phyloP scores from a whole-genome alignment of 1,140 invertebrate genomes.

The Cryptotermes secundus region DNA sequence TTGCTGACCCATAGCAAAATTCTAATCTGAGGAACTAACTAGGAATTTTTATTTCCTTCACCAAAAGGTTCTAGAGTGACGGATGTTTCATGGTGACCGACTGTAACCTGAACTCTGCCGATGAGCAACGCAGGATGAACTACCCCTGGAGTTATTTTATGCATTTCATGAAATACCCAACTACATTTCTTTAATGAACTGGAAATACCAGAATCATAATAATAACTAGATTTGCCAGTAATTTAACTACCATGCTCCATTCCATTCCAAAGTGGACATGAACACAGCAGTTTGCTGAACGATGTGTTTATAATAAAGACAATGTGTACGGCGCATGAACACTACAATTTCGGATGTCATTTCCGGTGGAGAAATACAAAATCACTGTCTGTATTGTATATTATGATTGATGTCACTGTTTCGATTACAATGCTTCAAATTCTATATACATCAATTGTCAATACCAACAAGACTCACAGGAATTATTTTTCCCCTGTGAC shows the following conservation, averaged over 20 bases:
- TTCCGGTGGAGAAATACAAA: neutral
- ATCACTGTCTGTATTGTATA: too few relatives aligned
- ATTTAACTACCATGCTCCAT: neutral
- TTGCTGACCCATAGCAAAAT: too few relatives aligned
- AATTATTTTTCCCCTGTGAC: too few relatives aligned
- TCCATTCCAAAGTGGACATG: neutral
- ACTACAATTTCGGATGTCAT: neutral
- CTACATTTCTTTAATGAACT: neutral
- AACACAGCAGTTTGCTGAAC: neutral
- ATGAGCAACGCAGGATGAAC: too few relatives aligned
- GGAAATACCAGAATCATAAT: neutral
- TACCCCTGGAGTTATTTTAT: too few relatives aligned
- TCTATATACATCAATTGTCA: neutral
- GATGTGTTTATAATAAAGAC: neutral
- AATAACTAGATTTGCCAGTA: neutral
- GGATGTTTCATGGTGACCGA: too few relatives aligned
- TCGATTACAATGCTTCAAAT: constrained; percentile 3
- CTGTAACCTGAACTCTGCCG: too few relatives aligned
- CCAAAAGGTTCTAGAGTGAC: too few relatives aligned
- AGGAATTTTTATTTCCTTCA: too few relatives aligned
- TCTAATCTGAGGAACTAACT: too few relatives aligned
- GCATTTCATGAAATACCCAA: neutral
- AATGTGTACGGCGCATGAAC: neutral
- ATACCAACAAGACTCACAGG: neutral
- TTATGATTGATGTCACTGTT: neutral